Evolutionary conservation across 1,140 invertebrate species (phyloP), one percentile per base, ranked within the genome.

Genomic region (Bombus superbus): DNA sequence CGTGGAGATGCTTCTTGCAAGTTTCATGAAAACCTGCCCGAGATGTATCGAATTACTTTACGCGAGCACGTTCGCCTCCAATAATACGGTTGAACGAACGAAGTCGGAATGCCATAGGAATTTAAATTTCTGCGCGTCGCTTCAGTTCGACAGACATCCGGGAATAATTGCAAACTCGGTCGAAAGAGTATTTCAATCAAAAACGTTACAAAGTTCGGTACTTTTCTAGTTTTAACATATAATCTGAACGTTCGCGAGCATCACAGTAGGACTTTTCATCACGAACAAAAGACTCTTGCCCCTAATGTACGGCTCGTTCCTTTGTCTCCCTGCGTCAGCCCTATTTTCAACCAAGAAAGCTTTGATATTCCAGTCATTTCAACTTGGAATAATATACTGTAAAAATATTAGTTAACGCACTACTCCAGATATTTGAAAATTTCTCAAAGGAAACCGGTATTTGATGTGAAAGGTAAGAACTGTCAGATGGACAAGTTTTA

Each of bases 61-160:
- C 57, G 13, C 40, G 71, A n/a, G 57, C 71, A 82, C 71, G 71
- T 82, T 18, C 71, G 57, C 53, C 40, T 66, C 42, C 81, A 53
- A 82, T 82, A 74, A 75, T 82, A 82, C 71, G 71, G 71, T 75
- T 47, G 71, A 82, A 66, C n/a, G 71, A 75, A 75, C 81, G 59
- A 47, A 38, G 71, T 47, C 22, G 38, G 71, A 64, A 75, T 75
- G 81, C 81, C 11, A 66, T 74, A 66, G 59, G 81, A 82, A 82
- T 82, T 82, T 73, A 64, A 82, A 82, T 66, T 75, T 75, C 42
- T n/a, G n/a, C 13, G 22, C 22, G 22, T 35, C 71, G 28, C 11
- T 86, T 91, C 64, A 88, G 5, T 35, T 71, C 59, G 32, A 42
- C 42, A 66, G 68, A 59, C 68, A 42, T 90, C 35, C 79, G 22